Evolutionary conservation across 2,888 invertebrate genomes (phyloP), one percentile per base, ranked within the genome.

Genomic region (Polymixis lichenea): DNA sequence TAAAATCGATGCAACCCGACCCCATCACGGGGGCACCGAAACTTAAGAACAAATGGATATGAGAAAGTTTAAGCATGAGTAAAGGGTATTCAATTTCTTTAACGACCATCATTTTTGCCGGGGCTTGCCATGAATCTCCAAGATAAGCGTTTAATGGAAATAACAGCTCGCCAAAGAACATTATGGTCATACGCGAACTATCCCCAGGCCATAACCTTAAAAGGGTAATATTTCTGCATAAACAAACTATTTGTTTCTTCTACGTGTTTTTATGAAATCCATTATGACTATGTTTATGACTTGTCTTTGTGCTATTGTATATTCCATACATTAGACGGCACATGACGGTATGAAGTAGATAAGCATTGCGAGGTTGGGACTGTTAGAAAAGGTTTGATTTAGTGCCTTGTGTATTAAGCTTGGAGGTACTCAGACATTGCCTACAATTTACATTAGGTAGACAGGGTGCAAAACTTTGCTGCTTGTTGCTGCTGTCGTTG

Each of bases 91-190:
- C 94, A 94, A 93, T 95, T 95, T 93, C 93, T 94, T 93, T 94
- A 94, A 94, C 93, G 94, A 93, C 94, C 92, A 92, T 94, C 92
- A 94, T 94, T 94, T 94, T 94, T 93, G 93, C 86, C 91, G 91
- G 89, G 89, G 86, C 90, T 87, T 84, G 92, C 92, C 91, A 95
- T 95, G 94, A 95, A 95, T 95, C 94, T 95, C 91, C 86, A 91
- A 94, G 95, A 95, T 95, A 95, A 94, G 91, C 92, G 92, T 93
- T 94, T 95, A 94, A 95, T 95, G 94, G 93, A 93, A 94, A 94
- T 94, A 94, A 92, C 90, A 93, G 92, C 90, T 90, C 92, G 89
- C 87, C 89, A 85, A 87, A 89, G 91, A 92, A 90, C 93, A 93
- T 93, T 92, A 93, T 89, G 93, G 91, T 92, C 93, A 93, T 93